Conservation (phyloP, 2,888 invertebrate species). For the Empis stercorea region DNA sequence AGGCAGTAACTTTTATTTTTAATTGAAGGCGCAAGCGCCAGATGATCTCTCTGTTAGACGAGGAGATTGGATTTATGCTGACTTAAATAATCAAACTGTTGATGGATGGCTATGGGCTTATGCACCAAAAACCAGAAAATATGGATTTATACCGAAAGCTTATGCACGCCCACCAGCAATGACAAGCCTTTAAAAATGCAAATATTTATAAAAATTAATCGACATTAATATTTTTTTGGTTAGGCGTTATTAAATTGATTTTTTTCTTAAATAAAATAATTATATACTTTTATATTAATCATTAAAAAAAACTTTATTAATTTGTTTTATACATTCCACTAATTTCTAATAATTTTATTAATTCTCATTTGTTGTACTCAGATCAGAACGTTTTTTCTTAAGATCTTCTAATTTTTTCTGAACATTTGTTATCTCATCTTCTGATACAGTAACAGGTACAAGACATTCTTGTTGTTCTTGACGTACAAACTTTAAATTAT, state of each 20-base stretch:
- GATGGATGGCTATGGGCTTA: slow-evolving; percentile 94
- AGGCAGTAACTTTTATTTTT: neutral
- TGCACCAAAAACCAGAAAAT: slow-evolving; percentile 81
- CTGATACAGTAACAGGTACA: slow-evolving; percentile 48
- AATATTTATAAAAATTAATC: neutral
- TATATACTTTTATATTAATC: too few species aligned
- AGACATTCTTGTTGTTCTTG: slow-evolving; percentile 58
- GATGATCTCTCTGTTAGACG: slow-evolving; percentile 82
- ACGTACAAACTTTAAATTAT: slow-evolving; percentile 57
- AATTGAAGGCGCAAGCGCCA: slow-evolving; percentile 67
- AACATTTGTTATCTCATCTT: slow-evolving; percentile 51
- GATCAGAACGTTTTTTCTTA: slow-evolving; percentile 13
- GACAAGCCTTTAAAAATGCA: slow-evolving; percentile 45
- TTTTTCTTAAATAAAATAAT: too few species aligned
- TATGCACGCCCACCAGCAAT: slow-evolving; percentile 87
- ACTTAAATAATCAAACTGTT: slow-evolving; percentile 82
- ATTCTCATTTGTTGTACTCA: too few species aligned
- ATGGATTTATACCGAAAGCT: slow-evolving; percentile 91
- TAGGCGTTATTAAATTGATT: too few species aligned
- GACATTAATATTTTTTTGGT: neutral
- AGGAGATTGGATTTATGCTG: slow-evolving; percentile 93
- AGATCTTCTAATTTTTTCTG: slow-evolving; percentile 43
- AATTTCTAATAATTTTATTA: too few species aligned
- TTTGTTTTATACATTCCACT: too few species aligned
- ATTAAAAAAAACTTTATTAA: too few species aligned